These are phyloP conservation scores for Trematomus bernacchii DNA, from an alignment of 2,797 vertebrate genomes.

Conservation along the genomic window DNA sequence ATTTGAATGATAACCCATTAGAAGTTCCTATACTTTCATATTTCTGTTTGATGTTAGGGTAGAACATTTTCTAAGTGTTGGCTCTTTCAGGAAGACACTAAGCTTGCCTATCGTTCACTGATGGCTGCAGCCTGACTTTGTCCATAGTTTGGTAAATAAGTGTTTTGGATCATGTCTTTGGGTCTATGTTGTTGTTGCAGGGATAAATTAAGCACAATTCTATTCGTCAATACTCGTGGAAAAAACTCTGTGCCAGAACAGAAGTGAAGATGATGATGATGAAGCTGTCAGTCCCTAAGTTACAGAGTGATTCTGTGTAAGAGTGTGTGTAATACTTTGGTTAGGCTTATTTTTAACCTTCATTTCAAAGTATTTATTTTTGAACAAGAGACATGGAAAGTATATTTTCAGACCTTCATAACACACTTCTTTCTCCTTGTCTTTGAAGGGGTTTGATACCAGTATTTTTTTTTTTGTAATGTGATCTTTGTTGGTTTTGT, in stretches of 20 bases:
- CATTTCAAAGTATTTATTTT: conserved; percentile 68
- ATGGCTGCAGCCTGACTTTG: not conserved
- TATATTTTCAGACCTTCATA: conserved; percentile 52
- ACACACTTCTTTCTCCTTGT: not conserved
- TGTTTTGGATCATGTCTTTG: not conserved
- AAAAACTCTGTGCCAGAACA: conserved; percentile 12
- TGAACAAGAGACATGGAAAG: conserved; percentile 18
- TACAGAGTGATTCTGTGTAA: not conserved
- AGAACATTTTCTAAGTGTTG: not conserved
- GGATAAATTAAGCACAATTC: conserved; percentile 7
- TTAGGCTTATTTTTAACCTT: conserved; percentile 30
- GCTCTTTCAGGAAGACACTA: not conserved
- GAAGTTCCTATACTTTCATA: not conserved
- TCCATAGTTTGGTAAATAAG: not conserved
- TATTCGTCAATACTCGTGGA: not conserved
- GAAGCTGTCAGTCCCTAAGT: not conserved
- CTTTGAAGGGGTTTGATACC: conserved; percentile 24
- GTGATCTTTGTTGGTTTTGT: not conserved
- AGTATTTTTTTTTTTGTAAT: not conserved
- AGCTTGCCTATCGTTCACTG: not conserved
- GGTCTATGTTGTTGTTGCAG: not conserved
- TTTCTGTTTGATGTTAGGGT: not conserved
- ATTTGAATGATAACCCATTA: conserved; percentile 17
- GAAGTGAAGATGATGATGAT: not conserved
- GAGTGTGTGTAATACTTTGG: conserved; percentile 32